Evolutionary conservation across 2,113 vertebrate species (phyloP), one percentile per base, ranked within the genome.

Genomic region (Tapirus terrestris): DNA sequence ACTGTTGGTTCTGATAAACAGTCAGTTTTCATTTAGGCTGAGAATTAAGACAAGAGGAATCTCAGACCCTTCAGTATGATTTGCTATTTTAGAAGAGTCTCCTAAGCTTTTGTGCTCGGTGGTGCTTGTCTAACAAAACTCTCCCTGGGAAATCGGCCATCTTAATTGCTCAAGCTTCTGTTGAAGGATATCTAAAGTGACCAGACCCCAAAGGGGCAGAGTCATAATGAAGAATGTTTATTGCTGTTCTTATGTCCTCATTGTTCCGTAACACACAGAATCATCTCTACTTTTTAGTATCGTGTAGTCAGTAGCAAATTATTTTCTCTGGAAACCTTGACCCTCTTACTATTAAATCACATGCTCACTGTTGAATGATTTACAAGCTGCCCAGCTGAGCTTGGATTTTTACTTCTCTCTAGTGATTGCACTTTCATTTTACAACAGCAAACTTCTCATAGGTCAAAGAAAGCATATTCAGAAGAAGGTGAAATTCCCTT

Each of bases 101-200:
- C 48, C n/a, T 23, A n/a, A 96, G 87, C 29, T 65, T 96, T 92
- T 81, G 65, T 94, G 75, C 53, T 96, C 10, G 0, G 53, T 72
- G 5, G 23, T 39, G 77, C 72, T 84, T 94, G 82, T 81, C 76
- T 93, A 97, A 96, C 56, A 73, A 93, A 91, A 43, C 73, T 93
- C 77, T 97, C 67, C 61, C 43, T 83, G 61, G 85, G 89, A 97
- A 90, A 89, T 87, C 79, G 65, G 25, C 82, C 93, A 67, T 95
- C 91, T 91, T 89, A 94, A 96, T 92, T 68, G n/a, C 82, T 96
- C 81, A 89, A 36, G 67, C 21, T 91, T 96, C 86, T 39, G 8
- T 23, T 72, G 82, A 97, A 96, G 68, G 70, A 45, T 89, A 86
- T 94, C 82, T 80, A 63, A 93, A 94, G 48, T 94, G 96, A 97